phyloP scores from a whole-genome alignment of 2,888 invertebrate genomes.

The Phytoseiulus persimilis region DNA sequence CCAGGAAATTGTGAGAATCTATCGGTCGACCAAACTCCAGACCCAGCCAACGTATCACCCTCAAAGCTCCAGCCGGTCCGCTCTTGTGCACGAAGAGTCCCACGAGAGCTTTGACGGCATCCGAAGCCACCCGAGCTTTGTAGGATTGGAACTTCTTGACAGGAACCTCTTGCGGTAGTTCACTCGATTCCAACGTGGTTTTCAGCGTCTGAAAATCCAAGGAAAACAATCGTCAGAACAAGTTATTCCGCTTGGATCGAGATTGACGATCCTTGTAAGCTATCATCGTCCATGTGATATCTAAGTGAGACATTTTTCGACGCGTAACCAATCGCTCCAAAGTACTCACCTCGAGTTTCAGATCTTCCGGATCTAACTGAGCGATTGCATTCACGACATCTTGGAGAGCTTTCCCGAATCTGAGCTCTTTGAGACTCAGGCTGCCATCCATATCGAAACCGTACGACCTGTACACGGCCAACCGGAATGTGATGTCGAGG shows the following conservation, averaged over 20 bases:
- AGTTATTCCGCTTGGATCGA: too few species aligned
- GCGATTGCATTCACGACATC: neutral
- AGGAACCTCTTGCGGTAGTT: neutral
- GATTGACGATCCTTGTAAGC: too few species aligned
- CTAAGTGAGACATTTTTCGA: neutral
- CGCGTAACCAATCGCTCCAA: neutral
- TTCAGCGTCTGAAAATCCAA: neutral
- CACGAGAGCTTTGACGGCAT: neutral
- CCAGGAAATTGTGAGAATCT: neutral
- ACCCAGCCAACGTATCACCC: neutral
- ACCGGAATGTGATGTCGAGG: neutral
- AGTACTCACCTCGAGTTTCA: neutral
- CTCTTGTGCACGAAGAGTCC: neutral
- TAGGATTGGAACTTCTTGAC: neutral
- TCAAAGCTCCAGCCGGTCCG: neutral
- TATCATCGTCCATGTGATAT: too few species aligned
- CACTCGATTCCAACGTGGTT: neutral
- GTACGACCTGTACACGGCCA: neutral
- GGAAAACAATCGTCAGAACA: too few species aligned
- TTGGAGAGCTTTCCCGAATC: neutral
- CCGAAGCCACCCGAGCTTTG: neutral
- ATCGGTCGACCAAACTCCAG: neutral
- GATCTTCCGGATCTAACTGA: neutral
- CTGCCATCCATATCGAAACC: neutral
- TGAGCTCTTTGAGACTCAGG: neutral